These are phyloP conservation scores for Tonatia bakeri DNA, from an alignment of 2,113 vertebrate genomes.

Conservation along the genomic window DNA sequence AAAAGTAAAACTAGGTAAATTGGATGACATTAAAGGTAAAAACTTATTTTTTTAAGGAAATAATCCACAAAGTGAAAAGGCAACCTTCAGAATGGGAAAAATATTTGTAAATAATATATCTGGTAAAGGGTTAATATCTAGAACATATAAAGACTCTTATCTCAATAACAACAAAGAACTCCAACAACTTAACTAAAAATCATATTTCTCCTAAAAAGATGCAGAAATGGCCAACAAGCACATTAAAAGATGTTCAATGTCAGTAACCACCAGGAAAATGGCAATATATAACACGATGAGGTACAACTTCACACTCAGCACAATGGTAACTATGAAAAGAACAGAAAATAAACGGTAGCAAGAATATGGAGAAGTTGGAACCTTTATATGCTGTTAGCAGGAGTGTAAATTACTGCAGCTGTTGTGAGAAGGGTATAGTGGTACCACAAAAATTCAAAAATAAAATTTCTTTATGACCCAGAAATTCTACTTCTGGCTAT, in stretches of 20 bases:
- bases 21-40: not conserved
- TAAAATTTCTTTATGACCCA: not conserved
- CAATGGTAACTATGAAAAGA: not conserved
- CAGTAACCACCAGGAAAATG: not conserved
- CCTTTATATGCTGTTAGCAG: not conserved
- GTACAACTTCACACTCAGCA: not conserved
- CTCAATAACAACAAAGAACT: not conserved
- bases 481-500: not conserved
- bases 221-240: no score
- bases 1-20: not conserved
- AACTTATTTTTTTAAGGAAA: not conserved
- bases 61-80: not conserved
- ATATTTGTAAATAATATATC: not conserved
- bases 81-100: not conserved
- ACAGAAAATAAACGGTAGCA: not conserved
- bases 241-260: not conserved
- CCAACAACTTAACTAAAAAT: not conserved
- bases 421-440: not conserved
- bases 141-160: not conserved
- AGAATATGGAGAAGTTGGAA: not conserved
- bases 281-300: not conserved
- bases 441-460: not conserved
- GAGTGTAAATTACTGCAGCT: not conserved
- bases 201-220: no score
- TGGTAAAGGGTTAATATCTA: not conserved